Base-by-base conservation (phyloP, 2,888 invertebrate genomes). In the Chrysina gloriosa region DNA sequence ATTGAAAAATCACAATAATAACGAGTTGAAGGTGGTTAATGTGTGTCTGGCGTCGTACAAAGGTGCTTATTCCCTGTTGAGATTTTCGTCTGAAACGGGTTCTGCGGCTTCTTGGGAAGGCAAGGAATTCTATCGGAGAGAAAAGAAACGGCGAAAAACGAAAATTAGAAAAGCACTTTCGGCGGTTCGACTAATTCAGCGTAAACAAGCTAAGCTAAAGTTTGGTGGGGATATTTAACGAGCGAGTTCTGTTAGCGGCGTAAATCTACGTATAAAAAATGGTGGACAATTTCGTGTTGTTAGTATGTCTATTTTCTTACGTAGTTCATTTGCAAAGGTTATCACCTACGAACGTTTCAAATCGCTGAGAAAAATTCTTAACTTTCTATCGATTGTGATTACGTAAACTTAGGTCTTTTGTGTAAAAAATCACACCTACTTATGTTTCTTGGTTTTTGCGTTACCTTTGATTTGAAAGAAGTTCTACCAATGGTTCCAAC, bases 21-120 rank as follows among this genome's bases (percentile, higher is more conserved):
- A 61, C 58, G 27, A 42, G 42, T 61, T 61, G 42, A 61, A 61
- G 31, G 31, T 52, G 16, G 25, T 27, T 42, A 52, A 34, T 6
- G 25, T 58, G 36, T 29, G 52, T 52, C 19, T 52, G 52, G 29
- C 58, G 23, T 23, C 27, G 14, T 42, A 42, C 16, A 29, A 16
- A 16, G 19, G 23, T 29, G 34, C 23, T 54, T 84, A 86, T 80
- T 88, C 86, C 79, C 90, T 89, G 84, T 91, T 91, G 84, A 91
- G 86, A 85, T 91, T 91, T 82, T 90, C 91, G 81, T 92, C 92
- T 76, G 90, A 87, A 78, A 89, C 89, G 80, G 89, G 88, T 79
- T 78, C 78, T 75, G 78, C 76, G 67, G 77, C 78, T 74, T 82
- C 83, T 63, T 84, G 84, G 70, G 83, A 86, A 80, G 90, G 91